phyloP scores from a whole-genome alignment of 2,113 vertebrate genomes.

The Chiloscyllium plagiosum region DNA sequence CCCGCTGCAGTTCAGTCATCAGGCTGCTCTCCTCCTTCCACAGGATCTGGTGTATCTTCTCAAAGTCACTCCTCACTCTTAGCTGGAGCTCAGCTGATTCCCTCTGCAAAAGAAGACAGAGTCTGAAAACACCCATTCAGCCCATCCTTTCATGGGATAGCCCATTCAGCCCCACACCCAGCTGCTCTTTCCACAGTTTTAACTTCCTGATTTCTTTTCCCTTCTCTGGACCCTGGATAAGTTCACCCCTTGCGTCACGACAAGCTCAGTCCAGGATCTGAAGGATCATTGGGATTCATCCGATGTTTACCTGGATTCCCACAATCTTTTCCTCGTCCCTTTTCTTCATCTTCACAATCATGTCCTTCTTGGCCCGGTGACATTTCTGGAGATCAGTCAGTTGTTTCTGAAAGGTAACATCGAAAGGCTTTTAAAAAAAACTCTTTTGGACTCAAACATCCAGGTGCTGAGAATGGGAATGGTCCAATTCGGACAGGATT shows the following conservation, averaged over 20 bases:
- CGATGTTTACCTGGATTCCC: slow-evolving; percentile 57
- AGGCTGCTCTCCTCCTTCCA: slow-evolving; percentile 58
- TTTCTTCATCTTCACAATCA: slow-evolving; percentile 50
- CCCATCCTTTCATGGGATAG: background rate
- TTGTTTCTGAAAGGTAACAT: slow-evolving; percentile 53
- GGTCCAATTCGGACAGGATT: background rate
- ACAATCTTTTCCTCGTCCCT: slow-evolving; percentile 56
- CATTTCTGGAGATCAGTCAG: slow-evolving; percentile 59
- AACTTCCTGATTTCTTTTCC: background rate
- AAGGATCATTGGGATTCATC: background rate
- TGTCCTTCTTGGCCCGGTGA: slow-evolving; percentile 52
- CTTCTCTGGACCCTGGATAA: background rate
- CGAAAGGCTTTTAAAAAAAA: background rate
- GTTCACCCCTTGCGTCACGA: background rate
- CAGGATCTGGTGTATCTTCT: slow-evolving; percentile 64
- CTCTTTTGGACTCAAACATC: background rate
- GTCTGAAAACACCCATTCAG: background rate
- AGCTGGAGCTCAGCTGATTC: slow-evolving; percentile 54
- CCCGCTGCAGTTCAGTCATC: slow-evolving; percentile 56
- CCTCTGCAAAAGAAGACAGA: slow-evolving; percentile 42
- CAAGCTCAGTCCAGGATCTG: background rate
- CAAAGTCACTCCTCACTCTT: slow-evolving; percentile 61
- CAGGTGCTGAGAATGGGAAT: background rate
- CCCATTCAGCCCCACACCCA: background rate
- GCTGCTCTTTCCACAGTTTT: background rate